Conservation (phyloP, 2,797 vertebrate species). For the Brachymystax lenok region DNA sequence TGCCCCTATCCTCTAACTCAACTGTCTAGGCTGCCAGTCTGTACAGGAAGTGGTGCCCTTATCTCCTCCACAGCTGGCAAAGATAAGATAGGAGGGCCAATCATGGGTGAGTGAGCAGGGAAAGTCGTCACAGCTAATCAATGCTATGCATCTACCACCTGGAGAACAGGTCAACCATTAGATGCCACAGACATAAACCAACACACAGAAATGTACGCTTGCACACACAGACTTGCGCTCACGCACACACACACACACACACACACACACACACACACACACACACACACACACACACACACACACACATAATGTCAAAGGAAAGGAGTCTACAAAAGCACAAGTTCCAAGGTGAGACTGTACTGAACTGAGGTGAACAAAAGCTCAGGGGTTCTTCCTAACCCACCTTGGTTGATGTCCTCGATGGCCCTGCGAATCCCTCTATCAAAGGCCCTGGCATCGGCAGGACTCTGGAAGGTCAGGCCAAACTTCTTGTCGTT, state of each 20-base stretch:
- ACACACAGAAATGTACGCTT: neutral
- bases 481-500: constrained; percentile 98
- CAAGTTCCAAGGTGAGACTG: too few species aligned
- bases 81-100: constrained; percentile 62
- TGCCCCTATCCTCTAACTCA: neutral
- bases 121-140: constrained; percentile 56
- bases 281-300: neutral
- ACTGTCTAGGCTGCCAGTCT: constrained; percentile 39
- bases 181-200: constrained; percentile 37
- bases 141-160: constrained; percentile 46
- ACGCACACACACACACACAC: neutral
- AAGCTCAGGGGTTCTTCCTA: too few species aligned
- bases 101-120: constrained; percentile 62
- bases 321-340: too few species aligned
- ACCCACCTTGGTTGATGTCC: constrained; percentile 91
- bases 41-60: constrained; percentile 60
- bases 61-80: constrained; percentile 59
- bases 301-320: neutral
- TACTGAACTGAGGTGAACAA: neutral
- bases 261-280: neutral
- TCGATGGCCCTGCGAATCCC: constrained; percentile 95
- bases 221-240: neutral
- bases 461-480: constrained; percentile 98
- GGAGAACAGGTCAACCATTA: constrained; percentile 57
- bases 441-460: constrained; percentile 94